A percentile compares a stretch with the other conserved stretches of the same genome.
phyloP scores from a whole-genome alignment of 2,797 vertebrate genomes.

The Pipistrellus nathusii region DNA sequence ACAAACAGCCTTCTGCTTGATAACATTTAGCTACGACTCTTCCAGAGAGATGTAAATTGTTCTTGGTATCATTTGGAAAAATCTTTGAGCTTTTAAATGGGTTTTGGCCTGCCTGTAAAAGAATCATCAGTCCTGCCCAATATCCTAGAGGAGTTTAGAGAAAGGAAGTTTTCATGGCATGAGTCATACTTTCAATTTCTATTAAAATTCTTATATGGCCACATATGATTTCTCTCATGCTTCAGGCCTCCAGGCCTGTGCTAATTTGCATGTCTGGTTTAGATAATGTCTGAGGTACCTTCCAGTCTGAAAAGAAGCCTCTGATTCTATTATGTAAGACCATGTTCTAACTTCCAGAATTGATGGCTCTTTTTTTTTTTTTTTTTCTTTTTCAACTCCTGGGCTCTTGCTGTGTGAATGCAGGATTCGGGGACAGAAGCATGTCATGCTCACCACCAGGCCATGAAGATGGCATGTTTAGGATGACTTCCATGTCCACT shows the following conservation, averaged over 20 bases:
- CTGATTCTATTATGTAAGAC: constrained; percentile 51
- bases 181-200: constrained; percentile 82
- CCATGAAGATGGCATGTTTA: background rate
- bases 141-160: constrained; percentile 66
- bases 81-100: constrained; percentile 21
- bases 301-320: constrained; percentile 68
- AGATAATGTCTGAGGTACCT: constrained; percentile 76
- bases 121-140: constrained; percentile 31
- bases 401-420: background rate
- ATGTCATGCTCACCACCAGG: background rate
- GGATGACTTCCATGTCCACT: background rate
- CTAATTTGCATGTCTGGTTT: constrained; percentile 82
- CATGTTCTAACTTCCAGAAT: constrained; percentile 23
- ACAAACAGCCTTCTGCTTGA: background rate
- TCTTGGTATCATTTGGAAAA: constrained; percentile 31
- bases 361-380: background rate
- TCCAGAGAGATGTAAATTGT: constrained; percentile 15
- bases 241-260: constrained; percentile 55
- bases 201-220: constrained; percentile 75
- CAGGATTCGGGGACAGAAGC: too few relatives aligned
- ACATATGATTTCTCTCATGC: constrained; percentile 72
- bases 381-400: constrained; percentile 51
- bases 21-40: constrained; percentile 25
- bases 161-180: constrained; percentile 65
- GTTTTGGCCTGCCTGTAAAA: constrained; percentile 33